Evolutionary conservation across 2,888 invertebrate genomes (phyloP), one percentile per base, ranked within the genome.

Genomic region (Lutraria lutraria): DNA sequence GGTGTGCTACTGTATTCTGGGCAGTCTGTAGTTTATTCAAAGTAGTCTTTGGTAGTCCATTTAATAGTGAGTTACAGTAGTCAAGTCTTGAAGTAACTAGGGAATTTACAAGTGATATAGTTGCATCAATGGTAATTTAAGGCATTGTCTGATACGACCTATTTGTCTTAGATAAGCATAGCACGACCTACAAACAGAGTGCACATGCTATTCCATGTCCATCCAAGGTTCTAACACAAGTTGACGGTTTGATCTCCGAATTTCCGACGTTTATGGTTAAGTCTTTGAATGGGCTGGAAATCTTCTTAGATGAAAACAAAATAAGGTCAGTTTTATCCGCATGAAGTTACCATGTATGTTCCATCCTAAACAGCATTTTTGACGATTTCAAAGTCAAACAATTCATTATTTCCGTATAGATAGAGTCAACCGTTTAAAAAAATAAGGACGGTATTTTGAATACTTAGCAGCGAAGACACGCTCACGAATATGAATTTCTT

Each of bases 1-100:
- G 60, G 34, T 86, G 83, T n/a, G 87, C 87, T 19, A 87, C 81
- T n/a, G 87, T 89, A n/a, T 85, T 87, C 79, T 89, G 83, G n/a
- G 83, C 63, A 31, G n/a, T 54, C 6, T 85, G 86, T 8, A 85
- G 68, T 79, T 84, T 88, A 53, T 52, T 80, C 21, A 85, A 56
- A 16, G 43, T 0, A 2, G 52, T 79, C 1, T n/a, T n/a, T n/a
- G 83, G 31, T 6, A 56, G 19, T 0, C 79, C 83, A 82, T 56
- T n/a, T 25, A 87, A 54, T 34, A 87, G 56, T 21, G 60, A 34
- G 43, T 87, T 87, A 54, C 87, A 87, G n/a, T 83, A 87, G 43
- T 87, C 83, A 0, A 83, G 34, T 76, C 79, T 54, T 31, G 83
- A 79, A 76, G 83, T 87, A 13, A 80, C 80, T 52, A 85, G 19